phyloP scores from a whole-genome alignment of 2,888 invertebrate genomes.

The Dromius quadrimaculatus region DNA sequence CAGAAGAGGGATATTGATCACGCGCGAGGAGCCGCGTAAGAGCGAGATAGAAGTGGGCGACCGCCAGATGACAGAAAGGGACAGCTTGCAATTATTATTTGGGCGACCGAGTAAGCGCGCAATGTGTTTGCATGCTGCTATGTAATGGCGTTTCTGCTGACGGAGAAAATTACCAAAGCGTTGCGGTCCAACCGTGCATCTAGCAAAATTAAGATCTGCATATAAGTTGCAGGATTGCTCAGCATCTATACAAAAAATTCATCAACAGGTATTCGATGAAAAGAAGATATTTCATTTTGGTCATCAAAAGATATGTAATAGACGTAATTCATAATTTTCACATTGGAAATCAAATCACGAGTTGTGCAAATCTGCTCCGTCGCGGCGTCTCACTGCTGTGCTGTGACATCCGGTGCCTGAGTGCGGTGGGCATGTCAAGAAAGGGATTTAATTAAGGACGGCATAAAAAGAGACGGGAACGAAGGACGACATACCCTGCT shows the following conservation, averaged over 20 bases:
- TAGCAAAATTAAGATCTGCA: background rate
- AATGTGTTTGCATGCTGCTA: constrained; percentile 63
- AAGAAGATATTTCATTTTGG: constrained; percentile 1
- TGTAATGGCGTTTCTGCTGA: constrained; percentile 53
- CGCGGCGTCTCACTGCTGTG: background rate
- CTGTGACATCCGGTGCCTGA: constrained; percentile 5
- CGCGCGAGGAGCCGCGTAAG: background rate
- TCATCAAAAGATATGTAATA: constrained; percentile 46
- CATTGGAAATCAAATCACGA: constrained; percentile 67
- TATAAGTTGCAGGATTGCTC: background rate
- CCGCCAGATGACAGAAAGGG: constrained; percentile 54
- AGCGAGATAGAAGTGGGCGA: constrained; percentile 11
- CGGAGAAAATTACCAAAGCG: constrained; percentile 52
- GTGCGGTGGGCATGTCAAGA: constrained; percentile 63
- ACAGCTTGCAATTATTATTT: constrained; percentile 65
- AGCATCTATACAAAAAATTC: background rate
- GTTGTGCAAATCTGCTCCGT: constrained; percentile 64
- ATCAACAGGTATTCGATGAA: constrained; percentile 7
- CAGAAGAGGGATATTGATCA: constrained; percentile 48
- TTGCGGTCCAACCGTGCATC: background rate
- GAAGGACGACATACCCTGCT: constrained; percentile 28
- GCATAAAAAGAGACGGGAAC: constrained; percentile 62
- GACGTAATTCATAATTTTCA: constrained; percentile 54
- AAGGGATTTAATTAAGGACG: constrained; percentile 68
- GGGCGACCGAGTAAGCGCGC: constrained; percentile 63